These are phyloP conservation scores for Chloroclystis v-ata DNA, from an alignment of 2,888 invertebrate genomes.

Conservation along the genomic window DNA sequence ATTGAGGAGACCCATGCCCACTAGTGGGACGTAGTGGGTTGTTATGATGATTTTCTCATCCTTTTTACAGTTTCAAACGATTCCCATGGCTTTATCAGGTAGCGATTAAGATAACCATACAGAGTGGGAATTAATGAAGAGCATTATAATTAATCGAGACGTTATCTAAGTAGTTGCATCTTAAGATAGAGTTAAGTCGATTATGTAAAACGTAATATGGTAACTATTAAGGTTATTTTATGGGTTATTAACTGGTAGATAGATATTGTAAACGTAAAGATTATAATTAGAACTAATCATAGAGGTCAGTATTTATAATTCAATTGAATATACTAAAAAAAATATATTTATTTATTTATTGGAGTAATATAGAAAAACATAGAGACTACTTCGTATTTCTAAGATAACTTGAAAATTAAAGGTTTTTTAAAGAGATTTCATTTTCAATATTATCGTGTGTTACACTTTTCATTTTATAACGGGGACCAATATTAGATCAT, in stretches of 20 bases:
- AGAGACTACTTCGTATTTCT: no score
- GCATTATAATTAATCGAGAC: slow-evolving; percentile 18
- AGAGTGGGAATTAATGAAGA: slow-evolving; percentile 19
- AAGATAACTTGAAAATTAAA: no score
- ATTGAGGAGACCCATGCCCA: no score
- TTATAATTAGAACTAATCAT: background rate
- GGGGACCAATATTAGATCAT: no score
- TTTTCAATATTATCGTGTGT: no score
- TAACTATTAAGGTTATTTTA: slow-evolving; percentile 15
- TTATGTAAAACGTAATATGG: slow-evolving; percentile 12
- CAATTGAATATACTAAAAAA: no score
- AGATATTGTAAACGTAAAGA: background rate
- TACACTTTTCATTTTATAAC: no score
- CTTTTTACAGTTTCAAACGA: slow-evolving; percentile 10
- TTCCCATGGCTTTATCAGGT: slow-evolving; percentile 21
- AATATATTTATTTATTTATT: no score
- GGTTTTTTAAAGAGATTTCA: no score
- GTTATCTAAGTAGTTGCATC: slow-evolving; percentile 20
- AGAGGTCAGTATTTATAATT: background rate
- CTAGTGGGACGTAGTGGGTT: no score
- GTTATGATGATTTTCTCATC: no score
- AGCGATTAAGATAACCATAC: slow-evolving; percentile 17
- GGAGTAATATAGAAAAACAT: no score
- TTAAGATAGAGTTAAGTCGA: slow-evolving; percentile 12
- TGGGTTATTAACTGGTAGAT: background rate